Conservation (phyloP, 2,113 vertebrate genomes). For the Crotophaga sulcirostris region DNA sequence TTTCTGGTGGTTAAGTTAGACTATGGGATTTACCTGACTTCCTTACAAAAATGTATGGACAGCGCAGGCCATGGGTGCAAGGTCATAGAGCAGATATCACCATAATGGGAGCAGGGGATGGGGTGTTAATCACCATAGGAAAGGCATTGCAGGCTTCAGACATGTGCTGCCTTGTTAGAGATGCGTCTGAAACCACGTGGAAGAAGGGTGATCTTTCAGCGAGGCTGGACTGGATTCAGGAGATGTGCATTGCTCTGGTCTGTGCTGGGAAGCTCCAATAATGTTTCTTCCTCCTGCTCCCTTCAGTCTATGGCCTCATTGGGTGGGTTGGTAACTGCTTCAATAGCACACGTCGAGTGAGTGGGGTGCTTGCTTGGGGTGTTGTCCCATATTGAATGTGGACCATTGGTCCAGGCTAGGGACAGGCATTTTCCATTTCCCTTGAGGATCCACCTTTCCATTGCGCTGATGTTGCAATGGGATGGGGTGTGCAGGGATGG, state of each 20-base stretch:
- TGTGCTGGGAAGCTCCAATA: background rate
- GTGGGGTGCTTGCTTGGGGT: background rate
- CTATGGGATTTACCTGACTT: background rate
- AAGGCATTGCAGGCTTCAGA: background rate
- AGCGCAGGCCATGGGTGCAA: fast-evolving
- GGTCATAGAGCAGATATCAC: background rate
- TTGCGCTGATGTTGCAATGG: background rate
- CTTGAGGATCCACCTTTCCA: background rate
- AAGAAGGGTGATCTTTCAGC: background rate
- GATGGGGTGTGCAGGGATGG: fast-evolving
- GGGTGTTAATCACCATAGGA: background rate
- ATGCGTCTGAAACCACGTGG: background rate
- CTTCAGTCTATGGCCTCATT: fast-evolving
- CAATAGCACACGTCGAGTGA: fast-evolving
- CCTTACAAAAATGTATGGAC: background rate
- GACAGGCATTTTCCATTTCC: background rate
- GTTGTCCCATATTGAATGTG: background rate
- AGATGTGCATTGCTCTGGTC: background rate
- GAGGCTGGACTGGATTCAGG: background rate
- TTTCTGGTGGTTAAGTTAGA: background rate
- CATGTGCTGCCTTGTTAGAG: background rate
- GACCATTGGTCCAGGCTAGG: no score
- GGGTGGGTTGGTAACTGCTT: background rate
- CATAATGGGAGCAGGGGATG: background rate
- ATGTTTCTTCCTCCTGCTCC: background rate